Evolutionary conservation across 2,888 invertebrate genomes (phyloP), one percentile per base, ranked within the genome.

Genomic region (Hoplodrina blanda): DNA sequence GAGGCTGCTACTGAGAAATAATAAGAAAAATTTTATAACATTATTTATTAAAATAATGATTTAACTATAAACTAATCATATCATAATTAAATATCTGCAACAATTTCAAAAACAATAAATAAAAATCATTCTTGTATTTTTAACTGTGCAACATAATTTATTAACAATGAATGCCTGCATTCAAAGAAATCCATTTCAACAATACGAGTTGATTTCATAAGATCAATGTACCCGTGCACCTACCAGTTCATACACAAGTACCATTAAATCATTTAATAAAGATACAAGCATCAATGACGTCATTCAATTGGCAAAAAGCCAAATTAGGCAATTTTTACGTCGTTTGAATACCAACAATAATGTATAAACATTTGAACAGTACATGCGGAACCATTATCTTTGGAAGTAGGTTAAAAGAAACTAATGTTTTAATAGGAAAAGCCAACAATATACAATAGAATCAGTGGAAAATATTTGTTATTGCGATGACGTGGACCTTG

Each of bases 381-480:
- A 66, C 69, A 81, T 49, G 53, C 82, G 82, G 71, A 86, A 80
- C 78, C 78, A 86, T 84, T 86, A 85, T 80, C 77, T 84, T 78
- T 81, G 81, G 80, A 91, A 90, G 91, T 91, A 90, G 91, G 92
- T 91, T 92, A 82, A 88, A 86, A 89, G 91, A 92, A 92, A 91
- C 90, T 89, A 88, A 89, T 88, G 89, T 91, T 94, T 93, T 92
- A 93, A 94, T 92, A 91, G 90, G 90, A 91, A 93, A 92, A 91
- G 91, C 89, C 88, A 94, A 94, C 93, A 94, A 91, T 89, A 93
- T 91, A 91, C 92, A 92, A 92, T 91, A 90, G 90, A 90, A 88
- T 87, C 90, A 87, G 90, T 92, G 93, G 92, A 94, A 94, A 94
- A 93, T 94, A 93, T 94, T 93, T 92, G 92, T 90, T 91, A 88